Evolutionary conservation across 2,888 invertebrate species (phyloP), one percentile per base, ranked within the genome.

Genomic region (Stegana nigrithorax): DNA sequence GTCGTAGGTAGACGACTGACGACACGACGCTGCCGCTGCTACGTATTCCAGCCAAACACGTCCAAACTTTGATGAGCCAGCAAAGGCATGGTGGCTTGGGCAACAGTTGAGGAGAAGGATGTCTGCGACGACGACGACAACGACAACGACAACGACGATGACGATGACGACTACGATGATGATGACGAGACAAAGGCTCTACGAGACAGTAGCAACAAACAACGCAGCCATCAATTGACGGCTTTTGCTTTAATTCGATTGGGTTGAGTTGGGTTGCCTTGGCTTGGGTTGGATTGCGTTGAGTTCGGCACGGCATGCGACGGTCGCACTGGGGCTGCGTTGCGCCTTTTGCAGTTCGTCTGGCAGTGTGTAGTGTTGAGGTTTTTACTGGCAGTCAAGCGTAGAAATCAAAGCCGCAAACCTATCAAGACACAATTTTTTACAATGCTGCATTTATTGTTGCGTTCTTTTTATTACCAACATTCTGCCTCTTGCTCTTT

Each of bases 381-480:
- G n/a, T n/a, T n/a, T 14, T 44, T 14, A 42, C 26, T n/a, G 7
- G 51, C 53, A 55, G 32, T 55, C 36, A 32, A 55, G 63, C 65
- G 75, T 68, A 67, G 62, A 73, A 71, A 74, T 74, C 73, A 77
- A 75, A 78, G 68, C 73, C 78, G 64, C 72, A 68, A 65, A 70
- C 68, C 72, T 70, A 72, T 75, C 72, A 78, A 78, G 76, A 78
- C 69, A 67, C 69, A 73, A 75, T 78, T 78, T 75, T 78, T 32
- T 50, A 53, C 55, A 25, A 14, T n/a, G n/a, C n/a, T n/a, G n/a
- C n/a, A n/a, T n/a, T n/a, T n/a, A n/a, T n/a, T n/a, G n/a, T n/a
- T n/a, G n/a, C n/a, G n/a, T n/a, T n/a, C n/a, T n/a, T n/a, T n/a
- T n/a, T n/a, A n/a, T n/a, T n/a, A n/a, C 56, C 67, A 63, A 62